Evolutionary conservation across 2,888 invertebrate genomes (phyloP).

Genomic region (Nemurella pictetii): DNA sequence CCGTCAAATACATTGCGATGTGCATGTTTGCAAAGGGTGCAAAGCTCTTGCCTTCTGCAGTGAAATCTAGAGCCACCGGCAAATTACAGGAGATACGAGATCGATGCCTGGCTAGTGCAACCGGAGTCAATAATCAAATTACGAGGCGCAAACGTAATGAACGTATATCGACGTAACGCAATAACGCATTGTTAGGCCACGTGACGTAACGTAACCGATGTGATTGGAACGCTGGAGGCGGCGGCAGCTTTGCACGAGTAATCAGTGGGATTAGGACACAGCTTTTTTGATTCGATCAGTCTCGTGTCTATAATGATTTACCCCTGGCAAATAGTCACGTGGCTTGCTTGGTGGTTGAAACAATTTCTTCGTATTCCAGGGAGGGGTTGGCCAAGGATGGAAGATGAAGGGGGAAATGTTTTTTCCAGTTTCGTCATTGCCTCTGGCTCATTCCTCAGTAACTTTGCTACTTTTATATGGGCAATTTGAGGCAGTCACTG

Average conservation of each 20-base stretch:
- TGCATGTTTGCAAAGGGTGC: too few species aligned
- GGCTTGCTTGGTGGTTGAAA: background rate
- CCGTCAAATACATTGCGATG: too few species aligned
- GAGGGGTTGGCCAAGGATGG: too few species aligned
- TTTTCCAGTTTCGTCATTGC: too few species aligned
- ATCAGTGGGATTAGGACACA: background rate
- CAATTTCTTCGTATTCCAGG: too few species aligned
- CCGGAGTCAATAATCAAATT: background rate
- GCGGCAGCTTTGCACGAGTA: background rate
- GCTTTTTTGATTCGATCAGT: background rate
- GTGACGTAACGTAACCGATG: background rate
- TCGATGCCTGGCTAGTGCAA: background rate
- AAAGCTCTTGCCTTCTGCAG: too few species aligned
- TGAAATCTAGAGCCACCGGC: too few species aligned
- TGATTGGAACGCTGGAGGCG: background rate
- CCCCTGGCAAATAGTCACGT: background rate
- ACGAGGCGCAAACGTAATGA: background rate
- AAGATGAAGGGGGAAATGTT: too few species aligned
- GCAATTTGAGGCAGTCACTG: too few species aligned
- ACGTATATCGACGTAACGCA: background rate
- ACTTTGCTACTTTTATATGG: too few species aligned
- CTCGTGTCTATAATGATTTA: background rate
- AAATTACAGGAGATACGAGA: background rate
- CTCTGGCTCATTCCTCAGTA: too few species aligned
- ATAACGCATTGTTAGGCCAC: background rate